phyloP scores from a whole-genome alignment of 2,888 invertebrate genomes.

The Cosmia pyralina region DNA sequence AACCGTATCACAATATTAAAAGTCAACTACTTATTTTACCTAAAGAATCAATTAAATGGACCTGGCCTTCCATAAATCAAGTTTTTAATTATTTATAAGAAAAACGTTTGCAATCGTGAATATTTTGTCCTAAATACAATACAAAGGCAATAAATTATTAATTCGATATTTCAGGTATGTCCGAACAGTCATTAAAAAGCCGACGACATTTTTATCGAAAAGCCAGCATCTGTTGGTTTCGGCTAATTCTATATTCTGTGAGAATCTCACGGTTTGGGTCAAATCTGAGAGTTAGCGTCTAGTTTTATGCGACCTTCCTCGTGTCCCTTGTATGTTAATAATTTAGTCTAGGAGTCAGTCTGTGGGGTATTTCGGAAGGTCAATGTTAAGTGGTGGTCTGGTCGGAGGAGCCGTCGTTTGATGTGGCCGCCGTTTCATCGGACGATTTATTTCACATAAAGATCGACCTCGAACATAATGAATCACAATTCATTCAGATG shows the following conservation, averaged over 20 bases:
- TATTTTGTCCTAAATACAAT: conserved; percentile 77
- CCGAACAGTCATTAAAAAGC: conserved; percentile 82
- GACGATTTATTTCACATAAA: conserved; percentile 86
- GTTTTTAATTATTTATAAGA: conserved; percentile 74
- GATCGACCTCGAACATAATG: conserved; percentile 79
- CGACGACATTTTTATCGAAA: conserved; percentile 81
- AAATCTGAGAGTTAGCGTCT: conserved; percentile 71
- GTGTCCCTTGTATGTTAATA: conserved; percentile 66
- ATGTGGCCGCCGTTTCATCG: conserved; percentile 80
- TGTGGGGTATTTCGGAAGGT: conserved; percentile 66
- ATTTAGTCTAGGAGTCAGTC: conserved; percentile 42
- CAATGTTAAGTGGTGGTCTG: conserved; percentile 69
- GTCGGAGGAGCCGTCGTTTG: conserved; percentile 74
- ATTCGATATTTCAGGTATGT: conserved; percentile 84
- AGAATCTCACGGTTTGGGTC: conserved; percentile 77
- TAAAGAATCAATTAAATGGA: conserved; percentile 64
- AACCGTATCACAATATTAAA: conserved; percentile 51
- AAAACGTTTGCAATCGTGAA: conserved; percentile 73
- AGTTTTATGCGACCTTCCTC: conserved; percentile 69
- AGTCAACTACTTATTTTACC: conserved; percentile 51
- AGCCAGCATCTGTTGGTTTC: conserved; percentile 74
- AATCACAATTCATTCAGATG: conserved; percentile 86
- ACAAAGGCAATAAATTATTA: conserved; percentile 84
- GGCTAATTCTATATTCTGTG: conserved; percentile 80
- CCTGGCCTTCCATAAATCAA: conserved; percentile 75